Conservation (phyloP, 2,888 invertebrate species). For the Machimus atricapillus region DNA sequence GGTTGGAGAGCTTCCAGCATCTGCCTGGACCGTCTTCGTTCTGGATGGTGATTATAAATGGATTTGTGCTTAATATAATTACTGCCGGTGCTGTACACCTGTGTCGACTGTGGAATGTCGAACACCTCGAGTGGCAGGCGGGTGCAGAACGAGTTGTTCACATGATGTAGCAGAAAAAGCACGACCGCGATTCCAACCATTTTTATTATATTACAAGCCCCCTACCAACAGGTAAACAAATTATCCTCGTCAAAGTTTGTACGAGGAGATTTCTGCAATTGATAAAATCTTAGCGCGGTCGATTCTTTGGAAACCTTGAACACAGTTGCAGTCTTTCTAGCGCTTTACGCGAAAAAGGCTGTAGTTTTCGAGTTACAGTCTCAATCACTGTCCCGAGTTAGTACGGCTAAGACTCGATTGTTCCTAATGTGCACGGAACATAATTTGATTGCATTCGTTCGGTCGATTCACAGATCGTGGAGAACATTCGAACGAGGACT, state of each 20-base stretch:
- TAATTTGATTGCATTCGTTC: slow-evolving; percentile 16
- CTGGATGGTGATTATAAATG: slow-evolving; percentile 50
- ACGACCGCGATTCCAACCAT: slow-evolving; percentile 49
- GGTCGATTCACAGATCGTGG: slow-evolving; percentile 20
- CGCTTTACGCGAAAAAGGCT: neutral
- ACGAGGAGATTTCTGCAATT: neutral
- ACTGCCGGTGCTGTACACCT: slow-evolving; percentile 44
- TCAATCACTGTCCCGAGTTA: neutral
- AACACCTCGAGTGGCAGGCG: slow-evolving; percentile 61
- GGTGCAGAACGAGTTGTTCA: slow-evolving; percentile 55
- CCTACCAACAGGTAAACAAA: neutral
- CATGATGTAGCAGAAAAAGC: slow-evolving; percentile 42
- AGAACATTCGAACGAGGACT: neutral
- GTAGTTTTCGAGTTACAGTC: neutral
- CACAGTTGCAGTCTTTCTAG: neutral
- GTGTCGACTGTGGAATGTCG: slow-evolving; percentile 54
- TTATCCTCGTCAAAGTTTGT: slow-evolving; percentile 1
- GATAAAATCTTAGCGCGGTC: neutral
- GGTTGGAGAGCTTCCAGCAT: slow-evolving; percentile 65
- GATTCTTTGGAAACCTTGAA: neutral
- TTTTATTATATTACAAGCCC: slow-evolving; percentile 10
- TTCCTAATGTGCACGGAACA: neutral
- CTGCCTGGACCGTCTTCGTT: slow-evolving; percentile 61
- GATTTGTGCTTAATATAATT: slow-evolving; percentile 38
- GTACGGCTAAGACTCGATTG: neutral